Evolutionary conservation across 53 echinoderm and acorn worm species (phyloP).

Genomic region (Stichopus horrens): DNA sequence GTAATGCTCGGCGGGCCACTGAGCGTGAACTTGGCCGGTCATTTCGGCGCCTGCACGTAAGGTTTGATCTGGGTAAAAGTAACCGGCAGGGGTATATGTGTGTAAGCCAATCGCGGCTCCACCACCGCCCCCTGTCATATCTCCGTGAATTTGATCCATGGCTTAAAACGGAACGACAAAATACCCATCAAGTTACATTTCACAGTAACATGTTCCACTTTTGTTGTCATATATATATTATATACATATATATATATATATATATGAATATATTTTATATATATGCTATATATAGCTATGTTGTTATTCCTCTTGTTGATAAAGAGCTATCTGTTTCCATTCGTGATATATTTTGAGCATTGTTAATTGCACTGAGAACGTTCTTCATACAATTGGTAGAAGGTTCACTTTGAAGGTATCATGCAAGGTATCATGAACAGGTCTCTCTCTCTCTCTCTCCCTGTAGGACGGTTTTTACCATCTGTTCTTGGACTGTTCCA

Average conservation of each 20-base stretch:
- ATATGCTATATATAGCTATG: too few species aligned
- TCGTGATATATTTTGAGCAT: not conserved
- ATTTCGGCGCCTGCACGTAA: conserved; percentile 41
- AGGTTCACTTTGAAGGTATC: not conserved
- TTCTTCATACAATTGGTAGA: not conserved
- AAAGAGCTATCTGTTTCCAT: not conserved
- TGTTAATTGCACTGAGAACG: not conserved
- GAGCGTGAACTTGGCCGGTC: conserved; percentile 35
- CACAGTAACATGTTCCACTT: not conserved
- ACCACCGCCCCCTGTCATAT: conserved; percentile 21
- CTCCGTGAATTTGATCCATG: conserved; percentile 33
- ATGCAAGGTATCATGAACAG: not conserved
- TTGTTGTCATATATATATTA: not conserved
- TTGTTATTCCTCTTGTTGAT: not conserved
- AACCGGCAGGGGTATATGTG: conserved; percentile 31
- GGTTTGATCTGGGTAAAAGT: conserved; percentile 43
- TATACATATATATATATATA: too few species aligned
- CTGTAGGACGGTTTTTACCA: not conserved
- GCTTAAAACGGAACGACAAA: not conserved
- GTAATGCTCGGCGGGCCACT: conserved; percentile 43
- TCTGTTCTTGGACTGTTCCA: conserved; percentile 3
- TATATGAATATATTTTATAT: too few species aligned
- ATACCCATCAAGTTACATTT: not conserved
- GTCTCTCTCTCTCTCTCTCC: not conserved
- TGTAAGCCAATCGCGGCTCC: conserved; percentile 35